Percentiles rank a stretch among this genome's conserved stretches.
These are phyloP conservation scores for Atherinomorus stipes DNA, from an alignment of 2,113 vertebrate genomes.

Conservation along the genomic window DNA sequence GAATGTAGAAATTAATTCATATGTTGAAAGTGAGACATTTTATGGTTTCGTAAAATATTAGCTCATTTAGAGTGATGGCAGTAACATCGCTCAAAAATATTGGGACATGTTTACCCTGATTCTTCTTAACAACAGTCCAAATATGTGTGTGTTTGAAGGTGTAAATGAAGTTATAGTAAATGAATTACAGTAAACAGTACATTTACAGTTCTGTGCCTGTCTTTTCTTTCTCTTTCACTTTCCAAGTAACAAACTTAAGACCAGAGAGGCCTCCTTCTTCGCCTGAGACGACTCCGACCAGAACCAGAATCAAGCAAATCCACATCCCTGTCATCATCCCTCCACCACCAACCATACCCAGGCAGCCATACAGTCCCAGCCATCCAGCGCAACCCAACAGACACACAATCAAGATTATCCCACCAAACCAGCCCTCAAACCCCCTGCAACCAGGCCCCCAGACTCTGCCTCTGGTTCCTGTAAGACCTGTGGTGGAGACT, in stretches of 20 bases:
- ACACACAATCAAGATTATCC: conserved; percentile 41
- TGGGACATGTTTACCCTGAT: too few relatives aligned
- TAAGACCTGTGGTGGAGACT: conserved; percentile 81
- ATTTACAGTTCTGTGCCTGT: conserved; percentile 1
- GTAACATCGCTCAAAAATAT: neutral
- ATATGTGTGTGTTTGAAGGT: too few relatives aligned
- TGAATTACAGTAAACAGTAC: neutral
- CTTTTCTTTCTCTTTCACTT: conserved; percentile 24
- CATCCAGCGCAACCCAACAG: conserved; percentile 52
- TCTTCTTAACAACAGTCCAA: too few relatives aligned
- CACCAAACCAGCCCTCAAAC: conserved; percentile 44
- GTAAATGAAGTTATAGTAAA: neutral
- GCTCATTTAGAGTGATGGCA: too few relatives aligned
- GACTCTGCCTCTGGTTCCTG: conserved; percentile 27
- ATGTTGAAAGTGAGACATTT: too few relatives aligned
- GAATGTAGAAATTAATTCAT: too few relatives aligned
- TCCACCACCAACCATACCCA: conserved; percentile 58
- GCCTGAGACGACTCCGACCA: conserved; percentile 56
- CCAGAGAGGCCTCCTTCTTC: conserved; percentile 59
- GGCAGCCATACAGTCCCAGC: conserved; percentile 36
- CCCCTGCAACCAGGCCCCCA: conserved; percentile 47
- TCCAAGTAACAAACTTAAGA: conserved; percentile 59
- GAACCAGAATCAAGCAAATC: conserved; percentile 71
- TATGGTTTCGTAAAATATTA: neutral
- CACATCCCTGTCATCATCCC: conserved; percentile 78